Evolutionary conservation across 2,888 invertebrate species (phyloP).

Genomic region (Lepidocyrtinus sp.): DNA sequence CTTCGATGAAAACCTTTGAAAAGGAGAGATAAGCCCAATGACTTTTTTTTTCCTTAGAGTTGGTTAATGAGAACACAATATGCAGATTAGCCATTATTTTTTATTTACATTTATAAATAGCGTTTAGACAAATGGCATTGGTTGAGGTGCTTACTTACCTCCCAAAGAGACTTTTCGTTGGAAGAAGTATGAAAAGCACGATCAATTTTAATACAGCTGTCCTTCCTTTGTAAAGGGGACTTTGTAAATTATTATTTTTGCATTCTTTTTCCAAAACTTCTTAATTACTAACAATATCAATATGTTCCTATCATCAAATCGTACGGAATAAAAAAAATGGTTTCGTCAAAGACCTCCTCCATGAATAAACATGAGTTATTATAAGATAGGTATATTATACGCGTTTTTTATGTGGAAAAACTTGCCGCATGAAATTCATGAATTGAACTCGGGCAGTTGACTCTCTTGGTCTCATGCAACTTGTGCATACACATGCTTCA

Average conservation of each 20-base stretch:
- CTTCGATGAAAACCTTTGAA: too few species aligned
- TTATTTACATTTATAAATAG: not conserved
- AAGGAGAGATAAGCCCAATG: too few species aligned
- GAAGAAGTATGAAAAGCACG: conserved; percentile 24
- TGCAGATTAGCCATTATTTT: conserved; percentile 41
- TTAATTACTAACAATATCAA: conserved; percentile 7
- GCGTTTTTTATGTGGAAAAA: too few species aligned
- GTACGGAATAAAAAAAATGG: not conserved
- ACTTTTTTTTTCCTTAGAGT: too few species aligned
- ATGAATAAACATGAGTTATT: conserved; percentile 58
- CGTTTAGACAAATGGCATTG: too few species aligned
- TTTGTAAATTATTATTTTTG: too few species aligned
- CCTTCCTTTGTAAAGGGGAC: conserved; percentile 48
- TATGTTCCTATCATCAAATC: conserved; percentile 31
- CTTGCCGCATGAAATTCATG: too few species aligned
- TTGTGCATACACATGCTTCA: conserved; percentile 20
- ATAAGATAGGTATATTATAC: not conserved
- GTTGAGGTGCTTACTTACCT: not conserved
- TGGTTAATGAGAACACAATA: too few species aligned
- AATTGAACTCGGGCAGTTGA: too few species aligned
- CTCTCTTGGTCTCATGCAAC: too few species aligned
- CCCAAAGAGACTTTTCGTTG: not conserved
- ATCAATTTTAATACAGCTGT: conserved; percentile 42
- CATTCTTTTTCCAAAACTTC: conserved; percentile 16
- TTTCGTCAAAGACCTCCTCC: too few species aligned